phyloP scores from a whole-genome alignment of 2,797 vertebrate species.

The Moxostoma hubbsi region DNA sequence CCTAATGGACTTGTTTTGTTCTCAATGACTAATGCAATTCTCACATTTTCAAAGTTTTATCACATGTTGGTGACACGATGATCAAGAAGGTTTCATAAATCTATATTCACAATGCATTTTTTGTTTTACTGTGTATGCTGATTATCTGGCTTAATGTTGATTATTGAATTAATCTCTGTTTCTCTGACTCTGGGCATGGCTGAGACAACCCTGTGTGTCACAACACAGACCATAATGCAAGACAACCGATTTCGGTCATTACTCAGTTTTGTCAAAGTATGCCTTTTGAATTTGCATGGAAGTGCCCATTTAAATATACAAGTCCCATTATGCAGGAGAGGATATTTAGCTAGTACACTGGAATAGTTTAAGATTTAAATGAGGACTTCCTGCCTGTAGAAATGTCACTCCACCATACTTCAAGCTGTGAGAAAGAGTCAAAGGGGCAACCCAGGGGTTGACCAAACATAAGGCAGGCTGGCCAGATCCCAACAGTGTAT shows the following conservation, averaged over 20 bases:
- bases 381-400: slow-evolving; percentile 57
- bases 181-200: too few species aligned
- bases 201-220: too few species aligned
- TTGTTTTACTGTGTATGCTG: background rate
- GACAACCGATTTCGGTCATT: too few species aligned
- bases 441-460: slow-evolving; percentile 74
- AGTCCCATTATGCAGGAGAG: background rate
- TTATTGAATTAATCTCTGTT: too few species aligned
- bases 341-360: background rate
- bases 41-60: background rate
- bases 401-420: slow-evolving; percentile 63
- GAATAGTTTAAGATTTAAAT: slow-evolving; percentile 32
- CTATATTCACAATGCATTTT: background rate
- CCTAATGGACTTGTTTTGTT: slow-evolving; percentile 26
- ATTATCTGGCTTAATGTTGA: too few species aligned
- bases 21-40: slow-evolving; percentile 53
- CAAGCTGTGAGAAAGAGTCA: slow-evolving; percentile 71
- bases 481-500: slow-evolving; percentile 74
- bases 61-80: background rate
- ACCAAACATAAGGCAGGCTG: slow-evolving; percentile 70
- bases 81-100: background rate
- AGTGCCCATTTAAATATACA: slow-evolving; percentile 5
- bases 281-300: too few species aligned
- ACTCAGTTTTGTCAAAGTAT: too few species aligned
- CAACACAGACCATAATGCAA: too few species aligned